Percentiles rank a stretch among this genome's conserved stretches.
Evolutionary conservation across 2,888 invertebrate species (phyloP).

Genomic region (Apocheima hispidaria): DNA sequence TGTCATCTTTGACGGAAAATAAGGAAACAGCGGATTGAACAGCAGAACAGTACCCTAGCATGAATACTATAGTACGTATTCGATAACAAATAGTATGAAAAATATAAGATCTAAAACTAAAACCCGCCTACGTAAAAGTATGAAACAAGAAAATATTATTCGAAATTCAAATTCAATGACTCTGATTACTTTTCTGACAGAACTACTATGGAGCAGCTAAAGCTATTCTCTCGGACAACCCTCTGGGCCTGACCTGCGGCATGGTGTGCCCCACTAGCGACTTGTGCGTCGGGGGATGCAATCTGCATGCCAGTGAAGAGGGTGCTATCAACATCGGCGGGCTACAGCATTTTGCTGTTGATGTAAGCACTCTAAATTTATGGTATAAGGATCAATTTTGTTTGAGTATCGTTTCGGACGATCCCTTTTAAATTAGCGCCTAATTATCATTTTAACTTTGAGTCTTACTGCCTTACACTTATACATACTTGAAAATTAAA

Average conservation of each 20-base stretch:
- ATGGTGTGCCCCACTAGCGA: constrained; percentile 99
- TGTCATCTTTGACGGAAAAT: no score
- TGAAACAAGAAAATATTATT: no score
- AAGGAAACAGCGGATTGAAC: no score
- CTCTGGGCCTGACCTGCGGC: constrained; percentile 96
- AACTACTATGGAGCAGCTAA: constrained; percentile 99
- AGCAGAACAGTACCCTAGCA: no score
- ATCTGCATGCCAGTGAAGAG: constrained; percentile 97
- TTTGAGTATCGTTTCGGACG: background rate
- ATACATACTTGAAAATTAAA: no score
- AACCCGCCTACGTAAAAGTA: no score
- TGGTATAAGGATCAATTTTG: background rate
- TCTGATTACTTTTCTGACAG: constrained; percentile 69
- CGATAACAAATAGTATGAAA: no score
- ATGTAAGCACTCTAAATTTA: constrained; percentile 85
- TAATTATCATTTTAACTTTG: no score
- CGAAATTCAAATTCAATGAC: background rate
- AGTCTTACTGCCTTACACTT: no score
- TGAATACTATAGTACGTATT: no score
- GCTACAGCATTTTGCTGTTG: constrained; percentile 98
- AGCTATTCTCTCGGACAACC: constrained; percentile 98
- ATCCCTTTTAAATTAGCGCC: no score
- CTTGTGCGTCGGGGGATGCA: constrained; percentile 99
- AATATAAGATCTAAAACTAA: no score
- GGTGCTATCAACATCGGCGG: constrained; percentile 99